Percentiles rank a stretch among this genome's conserved stretches.
Conservation (phyloP, 2,888 invertebrate species). For the Urechis unicinctus region DNA sequence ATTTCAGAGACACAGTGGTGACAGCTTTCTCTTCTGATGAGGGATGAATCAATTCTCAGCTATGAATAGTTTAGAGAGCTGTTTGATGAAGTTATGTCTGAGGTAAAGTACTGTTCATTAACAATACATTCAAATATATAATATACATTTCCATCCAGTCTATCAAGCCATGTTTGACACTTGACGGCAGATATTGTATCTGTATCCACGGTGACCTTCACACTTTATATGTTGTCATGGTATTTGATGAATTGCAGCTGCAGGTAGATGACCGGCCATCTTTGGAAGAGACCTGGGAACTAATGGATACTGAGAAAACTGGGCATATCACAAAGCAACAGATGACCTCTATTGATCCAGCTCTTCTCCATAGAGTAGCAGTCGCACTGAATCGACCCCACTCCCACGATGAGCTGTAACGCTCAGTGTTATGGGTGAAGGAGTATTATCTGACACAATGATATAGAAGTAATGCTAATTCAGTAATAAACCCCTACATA, state of each 20-base stretch:
- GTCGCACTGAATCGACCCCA: background rate
- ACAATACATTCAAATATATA: background rate
- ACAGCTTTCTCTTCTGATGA: conserved; percentile 26
- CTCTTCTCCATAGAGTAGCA: background rate
- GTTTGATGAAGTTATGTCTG: conserved; percentile 29
- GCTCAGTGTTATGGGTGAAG: no score
- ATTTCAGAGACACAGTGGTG: conserved; percentile 24
- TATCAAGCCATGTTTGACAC: no score
- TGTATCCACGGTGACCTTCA: no score
- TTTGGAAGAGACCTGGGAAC: background rate
- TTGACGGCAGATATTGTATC: no score
- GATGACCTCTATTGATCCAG: background rate
- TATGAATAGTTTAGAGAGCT: conserved; percentile 33
- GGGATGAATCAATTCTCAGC: conserved; percentile 27
- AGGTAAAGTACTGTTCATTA: conserved; percentile 20
- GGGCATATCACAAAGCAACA: background rate
- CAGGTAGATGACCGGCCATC: background rate
- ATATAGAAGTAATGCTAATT: no score
- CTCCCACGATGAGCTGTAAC: background rate
- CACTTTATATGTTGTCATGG: no score
- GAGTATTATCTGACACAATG: no score
- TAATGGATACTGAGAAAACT: background rate
- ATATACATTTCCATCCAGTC: no score
- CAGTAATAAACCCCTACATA: no score
- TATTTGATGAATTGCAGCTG: background rate